phyloP scores from a whole-genome alignment of 30 jellyfish, hydroid and myxozoan genomes.

The Rhopilema esculentum region DNA sequence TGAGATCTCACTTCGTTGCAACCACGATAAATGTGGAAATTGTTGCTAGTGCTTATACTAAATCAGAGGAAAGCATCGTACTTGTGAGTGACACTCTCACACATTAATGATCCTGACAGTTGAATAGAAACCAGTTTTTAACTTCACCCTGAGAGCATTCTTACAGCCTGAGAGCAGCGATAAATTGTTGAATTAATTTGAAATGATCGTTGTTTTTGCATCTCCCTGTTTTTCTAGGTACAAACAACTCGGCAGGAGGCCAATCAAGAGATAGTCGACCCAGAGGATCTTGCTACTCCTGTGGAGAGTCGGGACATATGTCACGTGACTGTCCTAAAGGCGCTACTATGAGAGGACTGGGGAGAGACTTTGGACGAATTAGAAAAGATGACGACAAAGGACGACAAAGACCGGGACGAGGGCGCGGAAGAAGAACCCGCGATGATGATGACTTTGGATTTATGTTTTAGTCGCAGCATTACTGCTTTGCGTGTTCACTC shows the following conservation, averaged over 20 bases:
- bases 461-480: not conserved
- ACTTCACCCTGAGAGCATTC: too few species aligned
- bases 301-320: conserved; percentile 80
- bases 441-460: conserved; percentile 31
- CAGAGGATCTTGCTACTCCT: conserved; percentile 64
- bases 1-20: too few species aligned
- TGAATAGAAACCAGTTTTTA: too few species aligned
- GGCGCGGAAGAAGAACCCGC: conserved; percentile 58
- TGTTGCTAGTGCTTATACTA: too few species aligned
- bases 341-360: conserved; percentile 2
- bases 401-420: conserved; percentile 59
- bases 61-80: too few species aligned
- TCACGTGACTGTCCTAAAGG: conserved; percentile 76
- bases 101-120: too few species aligned
- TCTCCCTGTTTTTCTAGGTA: not conserved
- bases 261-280: conserved; percentile 37
- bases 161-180: too few species aligned
- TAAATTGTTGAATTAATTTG: not conserved
- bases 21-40: too few species aligned
- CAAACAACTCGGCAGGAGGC: conserved; percentile 23
- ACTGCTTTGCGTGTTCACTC: too few species aligned
- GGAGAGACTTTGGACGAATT: conserved; percentile 50
- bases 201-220: not conserved
- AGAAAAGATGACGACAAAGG: conserved; percentile 41
- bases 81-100: too few species aligned